Conservation (phyloP, 2,113 vertebrate genomes). For the Antennarius striatus region DNA sequence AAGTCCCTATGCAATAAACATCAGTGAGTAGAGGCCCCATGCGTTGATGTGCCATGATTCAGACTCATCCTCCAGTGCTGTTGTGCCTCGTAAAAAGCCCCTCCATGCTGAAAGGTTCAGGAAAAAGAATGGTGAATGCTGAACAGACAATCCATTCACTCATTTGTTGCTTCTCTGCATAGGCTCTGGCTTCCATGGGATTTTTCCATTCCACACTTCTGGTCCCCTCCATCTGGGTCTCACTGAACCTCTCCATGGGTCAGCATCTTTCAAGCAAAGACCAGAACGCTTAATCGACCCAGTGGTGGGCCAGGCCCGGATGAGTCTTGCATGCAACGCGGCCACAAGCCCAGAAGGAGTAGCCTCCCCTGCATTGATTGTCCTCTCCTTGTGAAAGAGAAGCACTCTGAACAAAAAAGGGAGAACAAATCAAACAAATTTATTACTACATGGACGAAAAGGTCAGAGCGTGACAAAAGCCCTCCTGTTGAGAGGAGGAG, state of each 20-base stretch:
- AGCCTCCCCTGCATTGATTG: constrained; percentile 23
- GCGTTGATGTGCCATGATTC: constrained; percentile 53
- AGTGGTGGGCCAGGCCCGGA: constrained; percentile 32
- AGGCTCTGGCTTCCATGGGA: constrained; percentile 27
- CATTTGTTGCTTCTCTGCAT: constrained; percentile 26
- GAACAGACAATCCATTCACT: constrained; percentile 22
- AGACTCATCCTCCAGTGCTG: constrained; percentile 57
- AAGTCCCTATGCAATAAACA: constrained; percentile 69
- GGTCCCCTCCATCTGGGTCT: constrained; percentile 46
- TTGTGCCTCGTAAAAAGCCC: constrained; percentile 59
- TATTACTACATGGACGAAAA: constrained; percentile 68
- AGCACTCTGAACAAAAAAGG: constrained; percentile 63
- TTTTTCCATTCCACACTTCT: constrained; percentile 54
- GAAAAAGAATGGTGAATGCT: constrained; percentile 34
- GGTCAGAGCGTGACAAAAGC: constrained; percentile 71
- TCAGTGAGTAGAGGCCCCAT: constrained; percentile 48
- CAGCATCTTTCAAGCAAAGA: constrained; percentile 45
- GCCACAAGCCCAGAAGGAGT: constrained; percentile 14
- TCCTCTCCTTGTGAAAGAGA: constrained; percentile 45
- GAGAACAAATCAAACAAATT: constrained; percentile 77
- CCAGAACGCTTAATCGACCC: constrained; percentile 48
- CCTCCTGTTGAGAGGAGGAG: constrained; percentile 70
- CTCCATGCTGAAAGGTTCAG: constrained; percentile 40
- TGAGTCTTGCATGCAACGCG: constrained; percentile 43
- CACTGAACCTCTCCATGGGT: constrained; percentile 39